A percentile compares a stretch with the other conserved stretches of the same genome.
These are phyloP conservation scores for Dioctria rufipes DNA, from an alignment of 2,888 invertebrate species.

Conservation along the genomic window DNA sequence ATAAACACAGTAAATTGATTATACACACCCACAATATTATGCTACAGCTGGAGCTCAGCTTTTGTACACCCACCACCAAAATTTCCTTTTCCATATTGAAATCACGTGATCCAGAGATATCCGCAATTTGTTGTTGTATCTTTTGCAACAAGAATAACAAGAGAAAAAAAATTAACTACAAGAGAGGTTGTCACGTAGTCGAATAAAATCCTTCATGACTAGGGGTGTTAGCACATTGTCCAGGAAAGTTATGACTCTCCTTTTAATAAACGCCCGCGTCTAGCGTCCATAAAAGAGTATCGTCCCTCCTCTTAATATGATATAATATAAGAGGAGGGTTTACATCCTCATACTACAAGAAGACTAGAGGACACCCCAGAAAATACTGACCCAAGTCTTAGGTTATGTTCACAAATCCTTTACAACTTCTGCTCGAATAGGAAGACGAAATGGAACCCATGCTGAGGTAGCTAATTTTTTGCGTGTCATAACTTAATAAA, in stretches of 20 bases:
- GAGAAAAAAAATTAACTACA: conserved; percentile 15
- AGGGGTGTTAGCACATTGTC: conserved; percentile 41
- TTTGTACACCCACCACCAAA: background rate
- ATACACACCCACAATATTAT: background rate
- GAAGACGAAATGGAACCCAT: conserved; percentile 27
- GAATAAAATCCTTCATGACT: conserved; percentile 46
- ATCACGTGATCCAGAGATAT: conserved; percentile 6
- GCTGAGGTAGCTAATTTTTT: conserved; percentile 60
- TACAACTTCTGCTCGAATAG: background rate
- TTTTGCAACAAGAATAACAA: background rate
- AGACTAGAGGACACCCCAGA: conserved; percentile 4
- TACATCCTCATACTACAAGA: background rate
- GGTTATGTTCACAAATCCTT: conserved; percentile 5
- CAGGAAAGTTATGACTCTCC: conserved; percentile 47
- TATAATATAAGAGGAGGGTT: background rate
- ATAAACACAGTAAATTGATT: conserved; percentile 43
- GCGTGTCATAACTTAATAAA: conserved; percentile 59
- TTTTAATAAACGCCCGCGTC: conserved; percentile 48
- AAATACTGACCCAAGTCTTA: background rate
- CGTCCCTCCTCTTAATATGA: background rate
- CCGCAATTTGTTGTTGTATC: conserved; percentile 19
- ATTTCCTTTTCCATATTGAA: background rate
- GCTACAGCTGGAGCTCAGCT: background rate
- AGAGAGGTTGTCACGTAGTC: conserved; percentile 45
- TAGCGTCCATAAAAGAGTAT: background rate